Conservation (phyloP, 1,140 invertebrate species). For the Brachionus plicatilis region DNA sequence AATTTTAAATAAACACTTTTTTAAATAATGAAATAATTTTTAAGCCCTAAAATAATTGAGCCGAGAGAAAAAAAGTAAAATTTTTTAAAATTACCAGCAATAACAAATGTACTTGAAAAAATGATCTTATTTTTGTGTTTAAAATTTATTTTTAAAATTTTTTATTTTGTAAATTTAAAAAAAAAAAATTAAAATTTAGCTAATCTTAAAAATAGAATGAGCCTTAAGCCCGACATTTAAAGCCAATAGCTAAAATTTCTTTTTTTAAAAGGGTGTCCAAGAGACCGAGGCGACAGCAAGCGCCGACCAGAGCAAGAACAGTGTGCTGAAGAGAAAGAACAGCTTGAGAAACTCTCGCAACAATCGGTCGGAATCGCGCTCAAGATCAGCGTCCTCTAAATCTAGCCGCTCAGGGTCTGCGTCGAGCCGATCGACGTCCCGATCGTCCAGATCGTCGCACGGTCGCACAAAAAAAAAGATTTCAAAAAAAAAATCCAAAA, state of each 20-base stretch:
- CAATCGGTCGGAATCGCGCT: neutral
- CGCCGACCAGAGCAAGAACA: neutral
- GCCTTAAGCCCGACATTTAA: neutral
- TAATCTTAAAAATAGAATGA: slow-evolving; percentile 17
- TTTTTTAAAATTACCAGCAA: neutral
- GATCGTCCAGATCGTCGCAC: neutral
- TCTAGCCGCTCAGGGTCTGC: neutral
- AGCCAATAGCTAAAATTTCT: neutral
- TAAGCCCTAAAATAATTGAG: neutral
- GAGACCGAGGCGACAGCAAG: neutral
- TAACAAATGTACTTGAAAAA: neutral
- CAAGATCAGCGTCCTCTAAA: neutral
- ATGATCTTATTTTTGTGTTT: neutral
- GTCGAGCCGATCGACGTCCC: neutral
- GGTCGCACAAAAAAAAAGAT: neutral
- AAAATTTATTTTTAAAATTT: neutral
- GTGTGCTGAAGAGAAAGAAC: neutral
- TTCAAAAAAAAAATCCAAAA: slow-evolving; percentile 12
- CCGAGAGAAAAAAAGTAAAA: slow-evolving; percentile 9
- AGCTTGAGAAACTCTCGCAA: neutral
- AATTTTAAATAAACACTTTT: neutral
- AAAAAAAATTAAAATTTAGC: slow-evolving; percentile 16
- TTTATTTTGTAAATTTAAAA: slow-evolving; percentile 26
- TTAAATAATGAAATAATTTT: neutral
- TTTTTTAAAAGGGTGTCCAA: neutral